Base-by-base conservation (phyloP, 2,888 invertebrate species). In the Boloria euphrosyne region DNA sequence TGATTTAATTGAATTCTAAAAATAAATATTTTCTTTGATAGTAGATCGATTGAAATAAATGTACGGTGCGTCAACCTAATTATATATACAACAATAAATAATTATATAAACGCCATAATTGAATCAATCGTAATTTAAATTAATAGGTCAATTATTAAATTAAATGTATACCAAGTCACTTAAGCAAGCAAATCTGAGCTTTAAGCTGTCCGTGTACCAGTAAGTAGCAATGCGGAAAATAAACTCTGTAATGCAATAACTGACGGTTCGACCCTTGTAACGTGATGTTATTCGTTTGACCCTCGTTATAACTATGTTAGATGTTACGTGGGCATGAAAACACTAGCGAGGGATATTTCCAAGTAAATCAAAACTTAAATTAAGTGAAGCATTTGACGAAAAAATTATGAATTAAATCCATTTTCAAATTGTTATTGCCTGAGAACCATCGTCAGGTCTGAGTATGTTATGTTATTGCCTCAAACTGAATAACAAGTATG, bases 231-330 rank as follows among this genome's bases (percentile, higher is more conserved):
- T 80, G 78, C 78, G 82, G 76, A 81, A 84, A 88, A 85, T 87
- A 87, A 87, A 88, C 79, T 83, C 76, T 74, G 82, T 83, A 85
- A 88, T 80, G 85, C 82, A 87, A 87, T 89, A 87, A 87, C 84
- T 80, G 81, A 78, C 79, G 80, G 81, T 82, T 86, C 83, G 85
- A 89, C 90, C 90, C 89, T 89, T 84, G 83, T 88, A 86, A 88
- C 82, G 78, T 74, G 84, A 86, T 80, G 83, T 83, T 86, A 83
- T 70, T 70, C 83, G 81, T 83, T 82, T 83, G 82, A 84, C 83
- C 84, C 82, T 75, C 80, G 78, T 81, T 83, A 83, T 85, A 86
- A 87, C 84, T 84, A 76, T 84, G 82, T 88, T 87, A 71, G 59
- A 74, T 92, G 91, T 71, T 87, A 46, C 44, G 44, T 3, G 18